Conservation (phyloP, 1,140 invertebrate species). For the Caenorhabditis brenneri region DNA sequence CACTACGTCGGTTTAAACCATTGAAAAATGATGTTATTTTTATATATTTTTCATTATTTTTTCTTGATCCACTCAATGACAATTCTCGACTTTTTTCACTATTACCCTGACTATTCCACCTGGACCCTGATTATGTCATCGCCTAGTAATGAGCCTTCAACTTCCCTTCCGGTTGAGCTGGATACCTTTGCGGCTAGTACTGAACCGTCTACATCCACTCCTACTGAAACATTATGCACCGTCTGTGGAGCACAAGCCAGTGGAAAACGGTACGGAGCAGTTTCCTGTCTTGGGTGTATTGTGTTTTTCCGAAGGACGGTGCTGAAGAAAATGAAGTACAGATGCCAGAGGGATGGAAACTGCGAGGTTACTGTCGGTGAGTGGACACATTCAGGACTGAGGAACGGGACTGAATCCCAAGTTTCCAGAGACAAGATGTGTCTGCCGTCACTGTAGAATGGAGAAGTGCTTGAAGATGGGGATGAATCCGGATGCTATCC, state of each 20-base stretch:
- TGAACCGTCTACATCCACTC: not conserved
- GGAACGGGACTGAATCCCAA: not conserved
- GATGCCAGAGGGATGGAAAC: not conserved
- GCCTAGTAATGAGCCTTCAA: too few relatives aligned
- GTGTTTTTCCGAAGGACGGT: slow-evolving; percentile 21
- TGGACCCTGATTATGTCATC: too few relatives aligned
- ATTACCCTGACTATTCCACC: too few relatives aligned
- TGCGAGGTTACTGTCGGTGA: not conserved
- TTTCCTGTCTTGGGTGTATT: slow-evolving; percentile 6
- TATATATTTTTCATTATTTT: too few relatives aligned
- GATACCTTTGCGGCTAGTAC: too few relatives aligned
- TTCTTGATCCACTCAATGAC: too few relatives aligned
- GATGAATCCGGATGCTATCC: slow-evolving; percentile 5
- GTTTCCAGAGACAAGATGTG: slow-evolving; percentile 28
- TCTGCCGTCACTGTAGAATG: slow-evolving; percentile 23
- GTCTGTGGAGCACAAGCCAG: not conserved
- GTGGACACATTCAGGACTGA: not conserved
- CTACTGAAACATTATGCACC: not conserved
- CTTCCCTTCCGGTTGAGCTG: too few relatives aligned
- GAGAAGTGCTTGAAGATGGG: slow-evolving; percentile 12
- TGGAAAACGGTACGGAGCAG: not conserved
- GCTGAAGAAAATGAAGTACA: not conserved
- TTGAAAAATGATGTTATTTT: too few relatives aligned
- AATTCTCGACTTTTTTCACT: too few relatives aligned
- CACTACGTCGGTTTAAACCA: too few relatives aligned